phyloP scores from a whole-genome alignment of 37 sponge, comb jelly and placozoan species.

The Halichondria panicea region DNA sequence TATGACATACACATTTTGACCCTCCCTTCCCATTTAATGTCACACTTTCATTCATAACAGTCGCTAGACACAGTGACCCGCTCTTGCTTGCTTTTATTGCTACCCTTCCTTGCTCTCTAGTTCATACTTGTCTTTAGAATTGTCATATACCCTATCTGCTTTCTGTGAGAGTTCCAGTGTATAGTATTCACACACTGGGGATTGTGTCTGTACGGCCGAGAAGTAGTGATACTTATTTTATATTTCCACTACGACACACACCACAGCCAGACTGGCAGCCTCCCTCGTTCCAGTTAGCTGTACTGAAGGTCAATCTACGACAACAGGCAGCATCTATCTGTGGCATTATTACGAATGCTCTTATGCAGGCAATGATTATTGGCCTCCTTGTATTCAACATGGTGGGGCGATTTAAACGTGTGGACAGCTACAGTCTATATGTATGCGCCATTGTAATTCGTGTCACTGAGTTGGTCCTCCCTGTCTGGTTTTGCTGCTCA shows the following conservation, averaged over 20 bases:
- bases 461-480: constrained; percentile 59
- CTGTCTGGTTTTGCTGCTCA: constrained; percentile 76
- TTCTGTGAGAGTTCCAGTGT: not conserved
- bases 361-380: constrained; percentile 71
- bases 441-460: constrained; percentile 42
- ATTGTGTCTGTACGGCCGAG: not conserved
- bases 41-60: too few relatives aligned
- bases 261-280: constrained; percentile 74
- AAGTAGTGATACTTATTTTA: not conserved
- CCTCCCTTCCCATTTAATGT: too few relatives aligned
- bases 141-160: not conserved
- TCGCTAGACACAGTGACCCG: too few relatives aligned
- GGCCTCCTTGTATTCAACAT: constrained; percentile 50
- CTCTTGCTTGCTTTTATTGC: too few relatives aligned
- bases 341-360: constrained; percentile 51
- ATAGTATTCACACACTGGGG: too few relatives aligned
- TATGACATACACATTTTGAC: too few relatives aligned
- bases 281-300: constrained; percentile 24
- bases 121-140: not conserved
- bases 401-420: constrained; percentile 28
- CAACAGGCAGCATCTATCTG: constrained; percentile 44
- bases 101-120: not conserved
- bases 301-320: constrained; percentile 45
- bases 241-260: not conserved
- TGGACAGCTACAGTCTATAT: constrained; percentile 44